A percentile compares a stretch with the other conserved stretches of the same genome.
Evolutionary conservation across 2,113 vertebrate genomes (phyloP).

Genomic region (Neolamprologus sp.): DNA sequence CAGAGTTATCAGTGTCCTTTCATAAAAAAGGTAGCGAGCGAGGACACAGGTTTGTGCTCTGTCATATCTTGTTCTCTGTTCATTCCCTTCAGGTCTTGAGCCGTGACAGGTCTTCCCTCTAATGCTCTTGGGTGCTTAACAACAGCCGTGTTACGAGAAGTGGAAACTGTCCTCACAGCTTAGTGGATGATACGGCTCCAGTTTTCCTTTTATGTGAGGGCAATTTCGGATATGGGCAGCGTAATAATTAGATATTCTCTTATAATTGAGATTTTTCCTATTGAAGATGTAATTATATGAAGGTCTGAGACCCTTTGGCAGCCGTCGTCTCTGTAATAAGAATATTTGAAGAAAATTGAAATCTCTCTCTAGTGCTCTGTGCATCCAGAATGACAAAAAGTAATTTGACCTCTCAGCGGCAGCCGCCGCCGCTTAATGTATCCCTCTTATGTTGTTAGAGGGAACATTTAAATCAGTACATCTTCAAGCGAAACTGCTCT

Average conservation of each 20-base stretch:
- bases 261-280: conserved; percentile 68
- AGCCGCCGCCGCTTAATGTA: conserved; percentile 34
- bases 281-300: conserved; percentile 70
- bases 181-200: conserved; percentile 38
- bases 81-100: conserved; percentile 43
- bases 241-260: conserved; percentile 66
- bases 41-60: conserved; percentile 49
- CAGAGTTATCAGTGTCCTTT: conserved; percentile 47
- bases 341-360: conserved; percentile 70
- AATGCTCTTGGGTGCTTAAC: conserved; percentile 56
- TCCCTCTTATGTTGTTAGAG: conserved; percentile 47
- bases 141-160: conserved; percentile 42
- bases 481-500: conserved; percentile 59
- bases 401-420: conserved; percentile 57
- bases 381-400: conserved; percentile 58
- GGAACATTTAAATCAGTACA: conserved; percentile 56
- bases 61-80: conserved; percentile 57
- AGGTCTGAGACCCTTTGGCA: conserved; percentile 59
- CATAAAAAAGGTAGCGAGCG: conserved; percentile 30
- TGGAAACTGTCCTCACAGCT: conserved; percentile 50
- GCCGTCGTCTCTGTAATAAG: conserved; percentile 61
- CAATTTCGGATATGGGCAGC: conserved; percentile 41
- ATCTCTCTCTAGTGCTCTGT: conserved; percentile 53
- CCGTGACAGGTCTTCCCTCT: conserved; percentile 52
- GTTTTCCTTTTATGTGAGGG: conserved; percentile 42